phyloP scores from a whole-genome alignment of 2,888 invertebrate genomes.

The Ceratothoa steindachneri region DNA sequence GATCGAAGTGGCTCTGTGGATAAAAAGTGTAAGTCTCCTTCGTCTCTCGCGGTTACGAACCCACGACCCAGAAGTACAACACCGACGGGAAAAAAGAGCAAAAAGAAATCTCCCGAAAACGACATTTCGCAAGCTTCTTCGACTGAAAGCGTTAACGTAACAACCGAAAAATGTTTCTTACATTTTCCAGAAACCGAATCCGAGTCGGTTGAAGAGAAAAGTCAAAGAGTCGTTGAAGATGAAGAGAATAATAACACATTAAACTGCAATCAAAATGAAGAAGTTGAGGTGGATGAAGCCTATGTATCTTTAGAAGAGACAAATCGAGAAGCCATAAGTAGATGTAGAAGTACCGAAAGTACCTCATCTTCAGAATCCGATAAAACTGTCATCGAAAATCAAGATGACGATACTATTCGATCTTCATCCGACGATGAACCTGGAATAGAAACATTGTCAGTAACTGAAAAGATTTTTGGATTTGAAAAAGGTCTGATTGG shows the following conservation, averaged over 20 bases:
- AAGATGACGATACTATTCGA: background rate
- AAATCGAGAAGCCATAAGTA: constrained; percentile 1
- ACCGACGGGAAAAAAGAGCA: constrained; percentile 29
- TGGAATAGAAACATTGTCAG: constrained; percentile 13
- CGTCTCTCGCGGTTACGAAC: constrained; percentile 4
- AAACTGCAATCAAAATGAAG: constrained; percentile 8
- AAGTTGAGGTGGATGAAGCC: constrained; percentile 34
- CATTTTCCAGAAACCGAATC: constrained; percentile 26
- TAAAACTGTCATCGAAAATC: constrained; percentile 20
- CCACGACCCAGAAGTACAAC: constrained; percentile 30
- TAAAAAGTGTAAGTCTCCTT: background rate
- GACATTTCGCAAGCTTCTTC: constrained; percentile 45
- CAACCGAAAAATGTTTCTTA: constrained; percentile 9
- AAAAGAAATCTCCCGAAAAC: constrained; percentile 30
- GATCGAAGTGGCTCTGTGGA: constrained; percentile 28
- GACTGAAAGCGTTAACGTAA: constrained; percentile 37
- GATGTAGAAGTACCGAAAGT: constrained; percentile 17
- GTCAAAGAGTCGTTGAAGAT: constrained; percentile 8
- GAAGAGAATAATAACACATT: constrained; percentile 24
- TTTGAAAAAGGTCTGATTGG: background rate
- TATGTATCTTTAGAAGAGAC: constrained; percentile 42
- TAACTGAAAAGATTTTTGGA: background rate
- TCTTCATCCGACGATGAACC: constrained; percentile 1
- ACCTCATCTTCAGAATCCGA: constrained; percentile 20
- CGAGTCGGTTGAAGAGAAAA: constrained; percentile 6